phyloP scores from a whole-genome alignment of 37 sponge, comb jelly and placozoan genomes.

The Ephydatia muelleri region DNA sequence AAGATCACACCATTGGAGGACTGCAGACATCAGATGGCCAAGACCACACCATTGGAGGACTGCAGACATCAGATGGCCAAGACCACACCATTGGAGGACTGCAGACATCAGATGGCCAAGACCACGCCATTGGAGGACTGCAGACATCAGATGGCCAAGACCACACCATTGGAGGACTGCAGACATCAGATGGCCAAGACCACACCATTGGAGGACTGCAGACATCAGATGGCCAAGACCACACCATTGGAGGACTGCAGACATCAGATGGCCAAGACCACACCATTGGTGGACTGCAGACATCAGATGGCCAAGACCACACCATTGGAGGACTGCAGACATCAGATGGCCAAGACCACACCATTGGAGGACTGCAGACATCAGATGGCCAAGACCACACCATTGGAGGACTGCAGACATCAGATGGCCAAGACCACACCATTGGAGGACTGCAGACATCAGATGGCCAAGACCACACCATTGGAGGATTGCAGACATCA shows the following conservation, averaged over 20 bases:
- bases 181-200: neutral
- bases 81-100: no score
- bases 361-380: neutral
- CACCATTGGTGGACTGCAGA: neutral
- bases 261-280: neutral
- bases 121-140: neutral
- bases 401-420: neutral
- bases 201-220: no score
- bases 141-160: neutral
- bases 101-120: no score
- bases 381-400: neutral
- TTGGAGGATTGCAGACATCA: neutral
- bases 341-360: no score
- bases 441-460: no score
- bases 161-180: neutral
- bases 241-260: neutral
- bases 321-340: no score
- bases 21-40: neutral
- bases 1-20: neutral
- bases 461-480: neutral
- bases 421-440: neutral
- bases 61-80: neutral
- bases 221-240: no score
- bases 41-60: neutral
- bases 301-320: neutral